Evolutionary conservation across 2,113 vertebrate species (phyloP), one percentile per base, ranked within the genome.

Genomic region (Lycaon pictus): DNA sequence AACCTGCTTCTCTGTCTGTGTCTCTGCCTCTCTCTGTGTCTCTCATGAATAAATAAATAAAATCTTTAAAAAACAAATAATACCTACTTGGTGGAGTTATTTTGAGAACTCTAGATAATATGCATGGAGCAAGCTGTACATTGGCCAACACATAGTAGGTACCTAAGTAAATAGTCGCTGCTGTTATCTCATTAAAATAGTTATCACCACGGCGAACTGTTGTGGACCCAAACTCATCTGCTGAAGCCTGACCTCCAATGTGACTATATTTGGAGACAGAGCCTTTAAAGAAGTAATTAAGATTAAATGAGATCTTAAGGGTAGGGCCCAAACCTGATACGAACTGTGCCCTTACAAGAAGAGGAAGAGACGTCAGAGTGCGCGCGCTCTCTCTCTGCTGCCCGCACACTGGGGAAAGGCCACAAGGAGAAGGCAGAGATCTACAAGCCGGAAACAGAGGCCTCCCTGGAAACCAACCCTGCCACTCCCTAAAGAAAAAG

Each of bases 171-270:
- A 62, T 25, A 88, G 17, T 48, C 63, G 27, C 13, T 32, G 29
- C 51, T 71, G 25, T 69, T 84, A 7, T 60, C 76, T 96, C 72
- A 43, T 93, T 96, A 60, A 95, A 93, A 77, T 93, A 27, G 12
- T 69, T n/a, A 74, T 55, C 82, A 88, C 11, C 63, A 29, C 67
- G n/a, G n/a, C n/a, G 32, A 76, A 76, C 29, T 15, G 7, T 25
- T 72, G 3, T 25, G 32, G 16, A 71, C 65, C 48, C 22, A 86
- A 72, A 86, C 79, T 71, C 13, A 13, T 72, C 29, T 48, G 23
- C 13, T 16, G 56, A 94, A 74, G 22, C 27, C 53, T 84, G n/a
- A 62, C 1, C 32, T 19, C 4, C 16, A 17, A 23, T 11, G 29
- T 56, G 80, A 76, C 76, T 56, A 0, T 87, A n/a, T 53, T 51